Percentiles rank a stretch among this genome's conserved stretches.
Evolutionary conservation across 2,888 invertebrate species (phyloP).

Genomic region (Tiliacea citrago): DNA sequence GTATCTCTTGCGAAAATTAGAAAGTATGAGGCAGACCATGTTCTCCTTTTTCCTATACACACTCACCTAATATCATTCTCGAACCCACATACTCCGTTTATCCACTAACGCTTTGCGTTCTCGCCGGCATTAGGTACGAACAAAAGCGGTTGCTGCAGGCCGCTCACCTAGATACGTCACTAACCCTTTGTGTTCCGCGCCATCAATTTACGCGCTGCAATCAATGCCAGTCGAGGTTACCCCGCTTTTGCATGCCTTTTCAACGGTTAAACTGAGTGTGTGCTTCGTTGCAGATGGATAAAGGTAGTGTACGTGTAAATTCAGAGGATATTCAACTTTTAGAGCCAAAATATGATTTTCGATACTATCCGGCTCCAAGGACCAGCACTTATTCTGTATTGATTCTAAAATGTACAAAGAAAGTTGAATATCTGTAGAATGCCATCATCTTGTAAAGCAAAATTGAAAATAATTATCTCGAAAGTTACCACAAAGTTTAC

Average conservation of each 20-base stretch:
- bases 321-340: neutral
- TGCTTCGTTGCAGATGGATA: neutral
- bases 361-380: slow-evolving; percentile 15
- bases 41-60: slow-evolving; percentile 1
- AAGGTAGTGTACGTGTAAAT: neutral
- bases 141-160: slow-evolving; percentile 69
- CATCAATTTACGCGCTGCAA: slow-evolving; percentile 71
- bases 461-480: slow-evolving; percentile 20
- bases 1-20: neutral
- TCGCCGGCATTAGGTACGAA: slow-evolving; percentile 46
- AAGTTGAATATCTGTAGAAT: neutral
- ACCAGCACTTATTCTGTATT: neutral
- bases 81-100: slow-evolving; percentile 25
- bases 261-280: slow-evolving; percentile 18
- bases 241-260: slow-evolving; percentile 35
- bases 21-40: neutral
- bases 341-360: neutral
- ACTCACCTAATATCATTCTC: neutral
- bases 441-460: slow-evolving; percentile 17
- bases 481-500: slow-evolving; percentile 8
- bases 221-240: slow-evolving; percentile 61
- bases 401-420: neutral
- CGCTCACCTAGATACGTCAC: slow-evolving; percentile 73
- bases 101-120: slow-evolving; percentile 30
- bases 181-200: slow-evolving; percentile 73